Base-by-base conservation (phyloP, 2,797 vertebrate species). In the Ispidina lecontei region DNA sequence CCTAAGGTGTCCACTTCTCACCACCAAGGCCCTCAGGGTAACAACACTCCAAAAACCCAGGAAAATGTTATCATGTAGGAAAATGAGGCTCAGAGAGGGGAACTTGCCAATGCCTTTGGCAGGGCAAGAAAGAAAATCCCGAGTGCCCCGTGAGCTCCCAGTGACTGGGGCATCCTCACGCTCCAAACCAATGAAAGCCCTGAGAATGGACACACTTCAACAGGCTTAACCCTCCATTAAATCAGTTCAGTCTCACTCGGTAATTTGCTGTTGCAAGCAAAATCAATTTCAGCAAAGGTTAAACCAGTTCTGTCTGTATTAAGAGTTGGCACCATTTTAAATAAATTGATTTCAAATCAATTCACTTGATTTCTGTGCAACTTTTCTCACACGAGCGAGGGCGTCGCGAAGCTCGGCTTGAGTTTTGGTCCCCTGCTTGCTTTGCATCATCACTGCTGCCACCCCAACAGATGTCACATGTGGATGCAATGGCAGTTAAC, bases 241-340 rank as follows among this genome's bases (percentile, higher is more conserved):
- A 94, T 95, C 89, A 77, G 29, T 83, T 95, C 87, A 52, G 89
- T 89, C 79, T 87, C 93, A 94, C 94, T 75, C 51, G 3, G 91
- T 81, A 83, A 95, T 94, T 96, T 93, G 77, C 75, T 54, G 37
- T 89, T 46, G 75, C 89, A 55, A 83, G 91, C 75, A 71, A 83
- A 94, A 95, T 95, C 94, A 85, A 93, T 95, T 94, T 87, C 85
- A 89, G 79, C 69, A 93, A 95, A 94, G 92, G 95, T 95, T 95
- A 93, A 89, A 92, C 78, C 51, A 62, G 86, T 85, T 77, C 89
- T 55, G 69, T 9, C 84, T 74, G 84, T 62, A 59, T 71, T 65
- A 82, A 44, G 76, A 55, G 76, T 91, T 91, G 63, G 76, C 79
- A 52, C 51, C 82, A 26, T 87, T 80, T 85, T 20, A 87, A 92